Evolutionary conservation across 2,797 vertebrate species (phyloP), one percentile per base, ranked within the genome.

Genomic region (Discoglossus pictus): DNA sequence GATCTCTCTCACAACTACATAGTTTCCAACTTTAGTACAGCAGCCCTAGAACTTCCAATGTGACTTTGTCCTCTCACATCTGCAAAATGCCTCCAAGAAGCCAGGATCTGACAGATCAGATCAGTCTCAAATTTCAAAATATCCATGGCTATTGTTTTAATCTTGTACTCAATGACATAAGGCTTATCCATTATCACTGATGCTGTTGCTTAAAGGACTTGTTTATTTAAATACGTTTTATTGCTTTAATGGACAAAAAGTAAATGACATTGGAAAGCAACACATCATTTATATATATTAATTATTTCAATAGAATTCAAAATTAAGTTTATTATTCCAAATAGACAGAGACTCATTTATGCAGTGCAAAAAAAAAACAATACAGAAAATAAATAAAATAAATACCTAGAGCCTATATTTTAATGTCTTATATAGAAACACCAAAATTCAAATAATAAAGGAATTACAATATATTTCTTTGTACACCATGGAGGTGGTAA

Each of bases 21-120:
- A n/a, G 27, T 31, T 8, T 31, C 8, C 27, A 4, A 31, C 27
- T 31, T 31, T 31, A 4, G 4, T 47, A 2, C 20, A 21, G 1
- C 11, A 34, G 17, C 21, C 10, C 21, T 7, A 23, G 10, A 20
- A 23, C 15, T 36, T 40, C 17, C 13, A 21, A 58, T 59, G 24
- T 54, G 23, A 48, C 42, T 48, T 55, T 69, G 31, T 34, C 39
- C 20, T 25, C 8, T 52, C n/a, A 34, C 46, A 25, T 38, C 43
- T 51, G 21, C 2, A 56, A n/a, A 55, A 20, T 56, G 38, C 44
- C 50, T 59, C 16, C n/a, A 38, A 46, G 38, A 34, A 34, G 58
- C 12, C 25, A 18, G 16, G 11, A 24, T 11, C 13, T 59, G 58
- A 35, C 62, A 74, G 27, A 52, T 51, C 44, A 34, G 3, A 63